A percentile compares a stretch with the other conserved stretches of the same genome.
phyloP scores from a whole-genome alignment of 2,113 vertebrate species.

The Ceyx margarethae region DNA sequence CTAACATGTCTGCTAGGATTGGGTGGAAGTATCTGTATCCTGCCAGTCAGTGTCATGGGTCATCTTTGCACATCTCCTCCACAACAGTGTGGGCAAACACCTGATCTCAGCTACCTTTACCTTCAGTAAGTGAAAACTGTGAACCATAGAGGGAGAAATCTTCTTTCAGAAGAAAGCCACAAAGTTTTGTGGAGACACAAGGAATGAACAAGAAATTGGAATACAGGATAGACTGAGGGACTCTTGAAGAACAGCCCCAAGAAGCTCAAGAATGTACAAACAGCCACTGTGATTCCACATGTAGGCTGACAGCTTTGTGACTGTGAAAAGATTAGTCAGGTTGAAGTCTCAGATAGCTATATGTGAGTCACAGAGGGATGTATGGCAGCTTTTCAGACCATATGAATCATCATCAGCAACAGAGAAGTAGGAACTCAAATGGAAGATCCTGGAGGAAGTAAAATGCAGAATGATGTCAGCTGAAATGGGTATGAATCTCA shows the following conservation, averaged over 20 bases:
- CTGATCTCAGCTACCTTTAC: neutral
- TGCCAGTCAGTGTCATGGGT: neutral
- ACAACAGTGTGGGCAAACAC: accelerated
- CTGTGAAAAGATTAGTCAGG: neutral
- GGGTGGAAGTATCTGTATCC: neutral
- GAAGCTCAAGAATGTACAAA: neutral
- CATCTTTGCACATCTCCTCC: neutral
- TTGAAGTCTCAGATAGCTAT: neutral
- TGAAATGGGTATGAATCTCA: neutral
- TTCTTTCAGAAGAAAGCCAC: neutral
- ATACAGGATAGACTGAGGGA: neutral
- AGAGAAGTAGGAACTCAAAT: neutral
- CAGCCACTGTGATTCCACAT: neutral
- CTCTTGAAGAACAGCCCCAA: neutral
- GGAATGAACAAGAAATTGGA: neutral
- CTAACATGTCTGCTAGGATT: neutral
- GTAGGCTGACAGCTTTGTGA: neutral
- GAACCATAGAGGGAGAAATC: neutral
- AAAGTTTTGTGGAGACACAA: neutral
- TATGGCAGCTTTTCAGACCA: neutral
- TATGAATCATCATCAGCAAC: neutral
- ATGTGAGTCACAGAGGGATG: neutral
- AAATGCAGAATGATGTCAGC: neutral
- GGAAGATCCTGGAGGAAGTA: neutral
- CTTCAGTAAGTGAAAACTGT: neutral